A percentile compares a stretch with the other conserved stretches of the same genome.
Conservation (phyloP, 2,113 vertebrate genomes). For the Regulus satrapa region DNA sequence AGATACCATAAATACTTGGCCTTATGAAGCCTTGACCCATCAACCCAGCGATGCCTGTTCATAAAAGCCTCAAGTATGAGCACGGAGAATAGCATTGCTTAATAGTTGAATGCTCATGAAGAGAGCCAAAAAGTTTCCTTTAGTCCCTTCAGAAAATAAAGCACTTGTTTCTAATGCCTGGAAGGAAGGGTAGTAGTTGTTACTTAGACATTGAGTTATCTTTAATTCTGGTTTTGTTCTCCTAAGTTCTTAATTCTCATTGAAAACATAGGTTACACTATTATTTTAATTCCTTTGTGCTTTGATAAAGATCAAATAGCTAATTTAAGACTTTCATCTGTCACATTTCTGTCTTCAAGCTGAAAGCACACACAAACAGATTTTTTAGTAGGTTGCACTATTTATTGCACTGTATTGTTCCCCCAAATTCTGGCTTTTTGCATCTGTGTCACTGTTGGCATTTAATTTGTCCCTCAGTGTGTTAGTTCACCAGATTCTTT, state of each 20-base stretch:
- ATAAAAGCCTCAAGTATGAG: background rate
- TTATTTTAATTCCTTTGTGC: background rate
- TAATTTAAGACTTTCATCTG: background rate
- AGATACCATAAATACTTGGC: slow-evolving; percentile 21
- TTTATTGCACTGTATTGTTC: background rate
- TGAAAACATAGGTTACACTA: background rate
- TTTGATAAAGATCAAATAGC: background rate
- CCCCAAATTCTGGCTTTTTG: background rate
- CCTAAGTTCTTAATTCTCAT: background rate
- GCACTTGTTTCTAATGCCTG: background rate
- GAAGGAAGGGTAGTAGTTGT: background rate
- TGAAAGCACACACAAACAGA: background rate
- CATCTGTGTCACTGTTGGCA: background rate
- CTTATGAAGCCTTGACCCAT: background rate
- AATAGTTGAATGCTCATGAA: background rate
- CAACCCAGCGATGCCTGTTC: background rate
- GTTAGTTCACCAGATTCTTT: background rate
- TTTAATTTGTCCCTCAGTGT: background rate
- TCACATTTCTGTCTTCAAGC: background rate
- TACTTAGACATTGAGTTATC: background rate
- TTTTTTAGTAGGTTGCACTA: background rate
- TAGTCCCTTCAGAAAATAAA: background rate
- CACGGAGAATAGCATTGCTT: background rate
- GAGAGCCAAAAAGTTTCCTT: background rate
- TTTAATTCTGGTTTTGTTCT: background rate